phyloP scores from a whole-genome alignment of 2,113 vertebrate genomes.

The Okapia johnstoni region DNA sequence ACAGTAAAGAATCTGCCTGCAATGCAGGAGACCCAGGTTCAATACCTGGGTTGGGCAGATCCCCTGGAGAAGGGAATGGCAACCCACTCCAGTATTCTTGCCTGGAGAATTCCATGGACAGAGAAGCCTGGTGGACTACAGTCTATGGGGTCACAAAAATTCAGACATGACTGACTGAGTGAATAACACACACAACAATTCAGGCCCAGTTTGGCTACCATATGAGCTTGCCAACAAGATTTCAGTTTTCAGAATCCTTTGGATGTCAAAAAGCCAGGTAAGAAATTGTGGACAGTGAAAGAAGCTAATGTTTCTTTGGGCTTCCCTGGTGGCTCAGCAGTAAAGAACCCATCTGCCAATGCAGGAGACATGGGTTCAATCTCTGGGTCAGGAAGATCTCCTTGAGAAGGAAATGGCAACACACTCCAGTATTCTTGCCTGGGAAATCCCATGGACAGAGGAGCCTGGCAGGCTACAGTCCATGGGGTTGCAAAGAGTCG shows the following conservation, averaged over 20 bases:
- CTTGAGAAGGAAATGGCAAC: neutral
- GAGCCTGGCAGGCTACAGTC: neutral
- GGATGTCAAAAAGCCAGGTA: neutral
- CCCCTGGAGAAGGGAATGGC: neutral
- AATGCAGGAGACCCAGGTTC: neutral
- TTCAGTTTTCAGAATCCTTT: conserved; percentile 33
- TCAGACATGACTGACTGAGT: neutral
- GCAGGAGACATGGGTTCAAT: neutral
- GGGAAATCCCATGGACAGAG: neutral
- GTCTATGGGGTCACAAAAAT: neutral
- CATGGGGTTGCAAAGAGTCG: neutral
- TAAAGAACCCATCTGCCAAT: neutral
- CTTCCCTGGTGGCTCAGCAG: neutral
- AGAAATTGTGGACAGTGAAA: neutral
- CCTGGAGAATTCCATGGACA: neutral
- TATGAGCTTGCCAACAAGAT: conserved; percentile 14
- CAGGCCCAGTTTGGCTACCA: neutral
- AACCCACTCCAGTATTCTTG: neutral
- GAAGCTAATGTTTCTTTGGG: neutral
- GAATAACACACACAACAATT: neutral
- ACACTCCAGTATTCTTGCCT: neutral
- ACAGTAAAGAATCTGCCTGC: neutral
- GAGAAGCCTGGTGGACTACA: neutral
- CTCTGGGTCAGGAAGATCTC: neutral
- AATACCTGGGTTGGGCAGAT: neutral